Conservation (phyloP, 2,797 vertebrate species). For the Syndactyla subalaris region DNA sequence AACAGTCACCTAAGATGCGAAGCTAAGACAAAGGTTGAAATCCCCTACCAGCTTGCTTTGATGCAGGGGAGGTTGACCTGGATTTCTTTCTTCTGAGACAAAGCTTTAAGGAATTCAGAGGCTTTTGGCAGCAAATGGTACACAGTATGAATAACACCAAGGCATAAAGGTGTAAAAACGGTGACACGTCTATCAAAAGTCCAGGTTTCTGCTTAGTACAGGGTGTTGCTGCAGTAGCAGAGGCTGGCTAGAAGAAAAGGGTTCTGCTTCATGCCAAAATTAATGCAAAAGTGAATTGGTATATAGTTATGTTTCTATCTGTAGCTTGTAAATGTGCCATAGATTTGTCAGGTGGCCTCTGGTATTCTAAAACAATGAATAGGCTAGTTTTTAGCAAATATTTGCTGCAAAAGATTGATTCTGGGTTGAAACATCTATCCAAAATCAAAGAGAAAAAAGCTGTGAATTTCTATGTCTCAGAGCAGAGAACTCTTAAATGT, state of each 20-base stretch:
- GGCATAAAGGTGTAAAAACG: conserved; percentile 3
- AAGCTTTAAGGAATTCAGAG: conserved; percentile 40
- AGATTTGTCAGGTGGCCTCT: not conserved
- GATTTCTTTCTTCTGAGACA: conserved; percentile 58
- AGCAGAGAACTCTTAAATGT: not conserved
- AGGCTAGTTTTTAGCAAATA: not conserved
- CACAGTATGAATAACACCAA: conserved; percentile 2
- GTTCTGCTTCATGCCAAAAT: not conserved
- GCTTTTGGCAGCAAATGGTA: conserved; percentile 24
- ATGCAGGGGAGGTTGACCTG: conserved; percentile 8
- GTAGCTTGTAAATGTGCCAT: not conserved
- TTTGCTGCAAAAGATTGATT: not conserved
- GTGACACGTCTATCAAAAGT: not conserved
- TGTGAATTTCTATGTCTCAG: not conserved
- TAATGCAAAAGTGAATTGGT: not conserved
- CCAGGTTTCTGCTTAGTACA: not conserved
- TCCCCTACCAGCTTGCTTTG: conserved; percentile 43
- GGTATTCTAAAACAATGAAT: not conserved
- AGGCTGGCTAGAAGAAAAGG: not conserved
- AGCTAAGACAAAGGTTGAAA: conserved; percentile 60
- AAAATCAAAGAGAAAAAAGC: not conserved
- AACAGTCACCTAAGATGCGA: not conserved
- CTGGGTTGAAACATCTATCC: not conserved
- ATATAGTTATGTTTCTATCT: not conserved
- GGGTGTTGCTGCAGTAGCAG: not conserved